Evolutionary conservation across 1,140 invertebrate species (phyloP).

Genomic region (Drosophila ananassae): DNA sequence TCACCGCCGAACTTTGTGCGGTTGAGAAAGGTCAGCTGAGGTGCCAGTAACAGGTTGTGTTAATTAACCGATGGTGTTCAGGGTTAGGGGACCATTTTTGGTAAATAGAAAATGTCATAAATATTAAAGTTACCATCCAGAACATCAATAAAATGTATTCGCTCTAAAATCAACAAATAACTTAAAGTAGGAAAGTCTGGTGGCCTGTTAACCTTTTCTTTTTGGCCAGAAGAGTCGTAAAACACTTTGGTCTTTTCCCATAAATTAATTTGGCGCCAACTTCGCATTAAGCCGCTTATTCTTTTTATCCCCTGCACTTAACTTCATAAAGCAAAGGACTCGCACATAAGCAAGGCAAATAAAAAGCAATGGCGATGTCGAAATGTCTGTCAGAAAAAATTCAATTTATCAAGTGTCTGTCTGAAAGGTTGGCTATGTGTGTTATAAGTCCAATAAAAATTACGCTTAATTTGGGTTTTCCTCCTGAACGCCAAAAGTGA

Average conservation of each 20-base stretch:
- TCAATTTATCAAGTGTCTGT: conserved; percentile 72
- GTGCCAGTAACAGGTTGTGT: background rate
- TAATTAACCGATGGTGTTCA: background rate
- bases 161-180: background rate
- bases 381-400: conserved; percentile 64
- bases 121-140: background rate
- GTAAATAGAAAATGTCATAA: background rate
- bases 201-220: background rate
- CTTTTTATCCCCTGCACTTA: conserved; percentile 49
- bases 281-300: conserved; percentile 19
- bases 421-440: conserved; percentile 31
- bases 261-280: conserved; percentile 11
- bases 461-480: conserved; percentile 80
- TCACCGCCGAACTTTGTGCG: background rate
- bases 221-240: conserved; percentile 8
- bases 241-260: conserved; percentile 41
- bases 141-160: too few relatives aligned
- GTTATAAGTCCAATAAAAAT: conserved; percentile 73
- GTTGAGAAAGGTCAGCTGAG: background rate
- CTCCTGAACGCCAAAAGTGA: conserved; percentile 41
- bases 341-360: background rate
- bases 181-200: too few relatives aligned
- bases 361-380: conserved; percentile 1
- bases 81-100: too few relatives aligned
- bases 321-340: conserved; percentile 41